These are phyloP conservation scores for Drosophila testacea DNA, from an alignment of 2,888 invertebrate genomes.

Conservation along the genomic window DNA sequence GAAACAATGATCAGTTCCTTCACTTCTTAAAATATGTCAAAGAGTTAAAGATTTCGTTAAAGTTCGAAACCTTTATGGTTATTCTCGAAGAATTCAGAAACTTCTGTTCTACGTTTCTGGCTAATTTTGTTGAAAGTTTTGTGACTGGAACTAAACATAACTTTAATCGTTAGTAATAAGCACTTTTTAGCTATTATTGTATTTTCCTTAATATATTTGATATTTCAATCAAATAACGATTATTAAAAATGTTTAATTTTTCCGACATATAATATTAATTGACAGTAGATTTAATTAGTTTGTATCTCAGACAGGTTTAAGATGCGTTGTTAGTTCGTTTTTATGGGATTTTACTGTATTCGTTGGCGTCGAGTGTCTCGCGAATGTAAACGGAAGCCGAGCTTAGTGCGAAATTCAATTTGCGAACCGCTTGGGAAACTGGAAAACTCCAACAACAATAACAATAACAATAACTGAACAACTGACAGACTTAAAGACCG, in stretches of 20 bases:
- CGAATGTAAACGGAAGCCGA: constrained; percentile 69
- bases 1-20: too few relatives aligned
- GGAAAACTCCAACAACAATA: constrained; percentile 38
- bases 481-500: constrained; percentile 26
- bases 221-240: constrained; percentile 5
- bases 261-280: constrained; percentile 6
- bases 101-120: too few relatives aligned
- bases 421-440: constrained; percentile 47
- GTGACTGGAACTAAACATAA: too few relatives aligned
- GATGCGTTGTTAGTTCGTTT: constrained; percentile 18
- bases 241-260: not conserved
- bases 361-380: constrained; percentile 18
- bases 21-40: too few relatives aligned
- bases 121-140: too few relatives aligned
- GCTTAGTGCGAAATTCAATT: constrained; percentile 76
- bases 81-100: too few relatives aligned
- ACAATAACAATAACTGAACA: constrained; percentile 43
- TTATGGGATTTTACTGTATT: constrained; percentile 54
- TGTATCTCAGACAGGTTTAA: constrained; percentile 2
- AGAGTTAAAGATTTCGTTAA: too few relatives aligned
- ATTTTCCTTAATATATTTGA: not conserved
- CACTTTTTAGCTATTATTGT: not conserved
- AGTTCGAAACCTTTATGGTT: too few relatives aligned
- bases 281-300: constrained; percentile 16
- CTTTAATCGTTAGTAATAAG: not conserved